A percentile compares a stretch with the other conserved stretches of the same genome.
Conservation (phyloP, 2,888 invertebrate genomes). For the Ectemnius continuus region DNA sequence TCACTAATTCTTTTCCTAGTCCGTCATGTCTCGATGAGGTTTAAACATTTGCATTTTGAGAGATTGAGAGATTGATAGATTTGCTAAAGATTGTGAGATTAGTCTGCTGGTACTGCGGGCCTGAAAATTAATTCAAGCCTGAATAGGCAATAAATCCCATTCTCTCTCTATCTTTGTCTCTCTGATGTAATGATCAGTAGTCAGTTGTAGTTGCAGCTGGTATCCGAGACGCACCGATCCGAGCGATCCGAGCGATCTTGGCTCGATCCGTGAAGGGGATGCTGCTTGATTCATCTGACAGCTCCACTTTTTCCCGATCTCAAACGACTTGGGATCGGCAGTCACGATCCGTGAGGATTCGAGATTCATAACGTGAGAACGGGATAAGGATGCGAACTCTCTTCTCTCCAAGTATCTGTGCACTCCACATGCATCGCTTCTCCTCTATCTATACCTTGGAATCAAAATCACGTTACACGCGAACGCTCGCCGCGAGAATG, state of each 20-base stretch:
- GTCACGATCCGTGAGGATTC: constrained; percentile 53
- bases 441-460: background rate
- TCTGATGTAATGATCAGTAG: too few relatives aligned
- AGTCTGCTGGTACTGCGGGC: too few relatives aligned
- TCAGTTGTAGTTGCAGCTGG: too few relatives aligned
- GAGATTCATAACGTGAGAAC: constrained; percentile 46
- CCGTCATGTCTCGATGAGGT: too few relatives aligned
- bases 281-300: constrained; percentile 38
- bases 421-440: too few relatives aligned
- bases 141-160: too few relatives aligned
- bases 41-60: too few relatives aligned
- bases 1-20: too few relatives aligned
- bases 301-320: constrained; percentile 44
- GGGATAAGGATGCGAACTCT: constrained; percentile 25
- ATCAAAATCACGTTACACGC: constrained; percentile 16
- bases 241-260: constrained; percentile 37
- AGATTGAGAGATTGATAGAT: too few relatives aligned
- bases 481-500: background rate
- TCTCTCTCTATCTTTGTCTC: too few relatives aligned
- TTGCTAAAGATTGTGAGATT: too few relatives aligned
- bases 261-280: constrained; percentile 38
- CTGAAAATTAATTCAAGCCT: too few relatives aligned
- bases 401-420: background rate
- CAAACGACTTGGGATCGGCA: constrained; percentile 59
- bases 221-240: constrained; percentile 15